Evolutionary conservation across 2,113 vertebrate genomes (phyloP).

Genomic region (Tylochromis polylepis): DNA sequence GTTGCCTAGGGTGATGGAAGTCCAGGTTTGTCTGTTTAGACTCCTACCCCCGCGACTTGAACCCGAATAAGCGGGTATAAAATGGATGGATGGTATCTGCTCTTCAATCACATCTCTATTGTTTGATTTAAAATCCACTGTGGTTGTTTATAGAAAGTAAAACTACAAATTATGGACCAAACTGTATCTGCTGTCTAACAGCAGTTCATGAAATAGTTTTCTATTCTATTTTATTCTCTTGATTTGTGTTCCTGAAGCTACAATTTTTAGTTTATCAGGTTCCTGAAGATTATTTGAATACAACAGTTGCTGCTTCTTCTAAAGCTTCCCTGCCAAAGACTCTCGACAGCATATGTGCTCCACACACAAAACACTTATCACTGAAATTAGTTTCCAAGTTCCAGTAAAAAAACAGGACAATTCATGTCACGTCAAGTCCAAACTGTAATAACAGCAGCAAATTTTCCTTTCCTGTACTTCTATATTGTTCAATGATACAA

Average conservation of each 20-base stretch:
- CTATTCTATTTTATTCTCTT: neutral
- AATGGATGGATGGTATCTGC: neutral
- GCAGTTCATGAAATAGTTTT: neutral
- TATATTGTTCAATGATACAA: conserved; percentile 1
- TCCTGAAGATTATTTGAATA: neutral
- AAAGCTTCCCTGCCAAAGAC: neutral
- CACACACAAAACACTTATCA: neutral
- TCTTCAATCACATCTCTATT: neutral
- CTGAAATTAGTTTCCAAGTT: neutral
- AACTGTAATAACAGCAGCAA: neutral
- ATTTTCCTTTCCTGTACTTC: neutral
- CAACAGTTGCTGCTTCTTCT: neutral
- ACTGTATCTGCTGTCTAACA: neutral
- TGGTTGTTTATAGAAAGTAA: neutral
- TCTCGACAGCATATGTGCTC: neutral
- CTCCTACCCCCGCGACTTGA: neutral
- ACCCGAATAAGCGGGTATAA: neutral
- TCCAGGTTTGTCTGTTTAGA: neutral
- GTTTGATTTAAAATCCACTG: neutral
- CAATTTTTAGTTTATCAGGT: neutral
- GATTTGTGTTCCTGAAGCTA: neutral
- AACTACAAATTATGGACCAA: neutral
- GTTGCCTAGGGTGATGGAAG: neutral
- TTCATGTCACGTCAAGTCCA: neutral
- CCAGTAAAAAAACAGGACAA: neutral